These are phyloP conservation scores for Epicampocera succincta DNA, from an alignment of 2,888 invertebrate species.

Conservation along the genomic window DNA sequence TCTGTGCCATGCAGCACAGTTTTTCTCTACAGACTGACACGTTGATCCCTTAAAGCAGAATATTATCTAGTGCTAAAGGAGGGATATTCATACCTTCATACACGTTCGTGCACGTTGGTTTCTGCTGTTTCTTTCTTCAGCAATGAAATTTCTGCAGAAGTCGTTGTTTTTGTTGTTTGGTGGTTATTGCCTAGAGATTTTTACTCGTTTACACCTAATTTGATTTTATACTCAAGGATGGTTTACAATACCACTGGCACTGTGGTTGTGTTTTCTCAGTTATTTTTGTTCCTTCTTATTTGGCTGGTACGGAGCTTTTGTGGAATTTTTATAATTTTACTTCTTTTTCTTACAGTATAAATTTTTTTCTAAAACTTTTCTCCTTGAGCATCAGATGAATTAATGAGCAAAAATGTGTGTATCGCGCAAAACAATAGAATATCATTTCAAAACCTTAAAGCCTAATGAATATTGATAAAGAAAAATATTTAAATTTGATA, in stretches of 20 bases:
- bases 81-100: slow-evolving; percentile 36
- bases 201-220: slow-evolving; percentile 80
- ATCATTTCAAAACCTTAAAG: slow-evolving; percentile 13
- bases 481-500: too few species aligned
- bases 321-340: slow-evolving; percentile 50
- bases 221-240: slow-evolving; percentile 76
- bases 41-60: slow-evolving; percentile 67
- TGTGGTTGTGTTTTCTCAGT: slow-evolving; percentile 71
- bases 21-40: slow-evolving; percentile 53
- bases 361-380: slow-evolving; percentile 18
- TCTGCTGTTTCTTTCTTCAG: slow-evolving; percentile 16
- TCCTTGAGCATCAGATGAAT: slow-evolving; percentile 4
- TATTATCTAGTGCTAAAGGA: slow-evolving; percentile 53
- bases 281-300: slow-evolving; percentile 23
- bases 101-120: slow-evolving; percentile 12
- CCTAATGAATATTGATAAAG: too few species aligned
- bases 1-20: slow-evolving; percentile 27
- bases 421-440: background rate
- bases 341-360: slow-evolving; percentile 18
- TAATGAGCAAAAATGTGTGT: slow-evolving; percentile 22
- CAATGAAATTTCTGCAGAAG: slow-evolving; percentile 33
- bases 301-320: slow-evolving; percentile 14
- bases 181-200: slow-evolving; percentile 67
- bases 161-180: slow-evolving; percentile 47
- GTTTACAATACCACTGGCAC: slow-evolving; percentile 70